Evolutionary conservation across 2,113 vertebrate genomes (phyloP), one percentile per base, ranked within the genome.

Genomic region (Ovibos moschatus): DNA sequence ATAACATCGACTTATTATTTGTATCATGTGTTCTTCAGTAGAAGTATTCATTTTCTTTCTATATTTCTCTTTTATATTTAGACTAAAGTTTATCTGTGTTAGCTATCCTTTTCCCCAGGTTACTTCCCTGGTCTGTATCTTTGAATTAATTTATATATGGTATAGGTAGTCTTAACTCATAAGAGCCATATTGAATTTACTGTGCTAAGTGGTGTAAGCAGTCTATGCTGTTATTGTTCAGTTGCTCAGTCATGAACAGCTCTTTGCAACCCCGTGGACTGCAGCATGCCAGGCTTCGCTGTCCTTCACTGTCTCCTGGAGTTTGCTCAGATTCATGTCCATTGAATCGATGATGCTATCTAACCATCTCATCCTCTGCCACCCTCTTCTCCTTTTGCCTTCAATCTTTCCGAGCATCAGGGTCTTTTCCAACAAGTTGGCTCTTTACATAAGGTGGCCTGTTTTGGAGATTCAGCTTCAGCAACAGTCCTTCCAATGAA

Each of bases 21-120:
- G 94, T 95, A 11, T 50, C 64, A 2, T 40, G 21, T 47, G 17
- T 86, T 94, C 81, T 89, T 94, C 16, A 58, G 57, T 97, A 30
- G 55, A 97, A 94, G 25, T 87, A 89, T 74, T 91, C 62, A 33
- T 90, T 92, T 95, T 98, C 76, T 97, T 62, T 93, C 87, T 16
- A 67, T 74, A 84, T 91, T 86, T 97, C 45, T 86, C 58, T 30
- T 82, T 98, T 53, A 67, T 83, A 30, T 58, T 91, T 62, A 97
- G 43, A 87, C 12, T 23, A 87, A 83, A 95, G 53, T 96, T 79
- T 50, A 71, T 79, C 14, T 88, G 43, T 95, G 2, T 89, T 95
- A 86, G 2, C 87, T 95, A 89, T 96, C 53, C 94, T 98, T 98
- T 97, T 86, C 53, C 92, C 43, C 6, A 91, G n/a, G 45, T 95